Conservation (phyloP, 2,797 vertebrate genomes). For the Danio choprae region DNA sequence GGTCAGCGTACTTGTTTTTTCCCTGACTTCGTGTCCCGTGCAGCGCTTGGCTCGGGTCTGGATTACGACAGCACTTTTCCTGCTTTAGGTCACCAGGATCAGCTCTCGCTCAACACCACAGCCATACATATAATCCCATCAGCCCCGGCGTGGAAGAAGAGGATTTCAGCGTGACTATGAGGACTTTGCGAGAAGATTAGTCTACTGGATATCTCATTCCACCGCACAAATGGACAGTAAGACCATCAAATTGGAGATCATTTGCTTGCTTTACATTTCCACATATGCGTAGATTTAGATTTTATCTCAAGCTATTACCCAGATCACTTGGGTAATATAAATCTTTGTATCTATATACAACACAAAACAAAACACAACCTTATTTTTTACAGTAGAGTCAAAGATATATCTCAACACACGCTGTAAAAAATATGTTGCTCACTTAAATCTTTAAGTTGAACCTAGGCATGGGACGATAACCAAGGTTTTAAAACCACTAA, state of each 20-base stretch:
- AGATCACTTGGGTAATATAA: not conserved
- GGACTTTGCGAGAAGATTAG: constrained; percentile 24
- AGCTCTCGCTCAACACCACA: constrained; percentile 32
- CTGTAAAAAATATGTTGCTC: no score
- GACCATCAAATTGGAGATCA: not conserved
- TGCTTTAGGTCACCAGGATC: constrained; percentile 28
- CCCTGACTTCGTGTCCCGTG: not conserved
- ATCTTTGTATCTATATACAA: no score
- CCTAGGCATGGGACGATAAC: no score
- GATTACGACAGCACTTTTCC: constrained; percentile 30
- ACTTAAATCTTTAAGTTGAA: no score
- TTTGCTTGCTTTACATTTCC: constrained; percentile 40
- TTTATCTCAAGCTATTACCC: not conserved
- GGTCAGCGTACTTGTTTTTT: constrained; percentile 15
- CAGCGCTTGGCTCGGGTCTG: not conserved
- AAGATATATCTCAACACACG: no score
- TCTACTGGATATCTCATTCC: not conserved
- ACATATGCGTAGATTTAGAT: not conserved
- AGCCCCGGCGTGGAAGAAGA: constrained; percentile 19
- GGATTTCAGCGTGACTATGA: constrained; percentile 28
- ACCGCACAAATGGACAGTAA: constrained; percentile 17
- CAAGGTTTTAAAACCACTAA: no score
- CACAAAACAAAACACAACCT: no score
- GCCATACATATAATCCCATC: constrained; percentile 33
- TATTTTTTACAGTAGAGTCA: no score